Base-by-base conservation (phyloP, 2,113 vertebrate species). In the Machaerirhynchus nigripectus region DNA sequence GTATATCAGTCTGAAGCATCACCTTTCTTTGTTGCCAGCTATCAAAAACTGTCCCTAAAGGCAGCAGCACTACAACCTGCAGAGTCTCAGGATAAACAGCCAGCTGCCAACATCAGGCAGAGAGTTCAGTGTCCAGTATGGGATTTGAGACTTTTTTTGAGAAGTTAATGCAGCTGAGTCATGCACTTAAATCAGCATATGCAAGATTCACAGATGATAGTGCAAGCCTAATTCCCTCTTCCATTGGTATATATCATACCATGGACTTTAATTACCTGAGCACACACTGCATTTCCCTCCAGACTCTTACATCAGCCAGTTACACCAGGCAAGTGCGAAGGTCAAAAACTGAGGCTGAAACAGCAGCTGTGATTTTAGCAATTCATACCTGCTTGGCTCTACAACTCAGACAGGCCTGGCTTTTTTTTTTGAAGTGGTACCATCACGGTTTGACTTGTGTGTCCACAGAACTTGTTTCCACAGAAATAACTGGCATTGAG, bases 211-310 rank as follows among this genome's bases (percentile, higher is more conserved):
- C 44, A 93, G 75, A 61, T 81, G 52, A 76, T 14, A 44, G 84
- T 39, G 73, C 86, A 96, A 56, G 13, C 44, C 90, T 70, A 93
- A 81, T 70, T 90, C 71, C 56, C 52, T 14, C 73, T 89, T 82
- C 56, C 14, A 8, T 1, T 7, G 8, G 6, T 23, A 22, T 0
- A 4, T 24, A 11, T 28, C 71, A 3, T 16, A 59, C 27, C 16
- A 53, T 11, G 81, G 47, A 55, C 68, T 86, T 86, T 78, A 90
- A 90, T 70, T 96, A 97, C 73, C 40, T 60, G 42, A 84, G 73
- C 2, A 2, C 44, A 77, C 10, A 10, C 13, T 9, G 40, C 35
- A 40, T 40, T 82, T 95, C 87, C 87, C 86, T 78, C 40, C 0
- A 0, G 86, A 64, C 56, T 75, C 44, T 42, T 10, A 15, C 28